Base-by-base conservation (phyloP, 2,888 invertebrate genomes). In the Ichneumoninae sp. region DNA sequence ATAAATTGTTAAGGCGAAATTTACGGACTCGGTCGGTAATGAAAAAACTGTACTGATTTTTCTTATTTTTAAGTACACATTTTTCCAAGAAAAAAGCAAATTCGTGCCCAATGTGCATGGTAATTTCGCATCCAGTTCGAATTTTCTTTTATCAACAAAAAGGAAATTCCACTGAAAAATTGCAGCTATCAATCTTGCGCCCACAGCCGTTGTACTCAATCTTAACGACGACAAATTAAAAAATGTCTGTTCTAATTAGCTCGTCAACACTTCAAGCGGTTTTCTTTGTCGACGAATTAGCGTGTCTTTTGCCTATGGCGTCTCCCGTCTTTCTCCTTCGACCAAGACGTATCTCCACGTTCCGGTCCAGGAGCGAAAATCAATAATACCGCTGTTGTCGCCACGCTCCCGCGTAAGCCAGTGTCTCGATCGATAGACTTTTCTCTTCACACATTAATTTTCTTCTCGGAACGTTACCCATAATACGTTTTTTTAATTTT, bases 391-490 rank as follows among this genome's bases (percentile, higher is more conserved):
- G 16, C 44, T 16, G 44, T 47, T 47, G 44, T 47, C 44, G 44
- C 13, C 44, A 47, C 44, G 16, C 16, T 47, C 44, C 16, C 44
- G 16, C 16, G 44, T 47, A 47, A 47, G 44, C 16, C 44, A 16
- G 3, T 13, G 44, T 47, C 44, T 47, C 44, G 44, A 47, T 47
- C 44, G 44, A 47, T 47, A 47, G 44, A 47, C 44, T 16, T 47
- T 47, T 16, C 44, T 47, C 16, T 13, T 47, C 13, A 3, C 44
- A 16, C 63, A n/a, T 22, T 33, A 50, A 19, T 33, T 26, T 36
- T 36, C 50, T 44, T 66, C 50, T 65, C 40, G 44, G 47, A 8
- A 63, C 33, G 26, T 66, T 66, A n/a, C 30, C 54, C 40, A 52
- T 65, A 50, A 65, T 50, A 33, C 13, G 65, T 69, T 33, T 50